Evolutionary conservation across 2,797 vertebrate genomes (phyloP), one percentile per base, ranked within the genome.

Genomic region (Anguilla megastoma): DNA sequence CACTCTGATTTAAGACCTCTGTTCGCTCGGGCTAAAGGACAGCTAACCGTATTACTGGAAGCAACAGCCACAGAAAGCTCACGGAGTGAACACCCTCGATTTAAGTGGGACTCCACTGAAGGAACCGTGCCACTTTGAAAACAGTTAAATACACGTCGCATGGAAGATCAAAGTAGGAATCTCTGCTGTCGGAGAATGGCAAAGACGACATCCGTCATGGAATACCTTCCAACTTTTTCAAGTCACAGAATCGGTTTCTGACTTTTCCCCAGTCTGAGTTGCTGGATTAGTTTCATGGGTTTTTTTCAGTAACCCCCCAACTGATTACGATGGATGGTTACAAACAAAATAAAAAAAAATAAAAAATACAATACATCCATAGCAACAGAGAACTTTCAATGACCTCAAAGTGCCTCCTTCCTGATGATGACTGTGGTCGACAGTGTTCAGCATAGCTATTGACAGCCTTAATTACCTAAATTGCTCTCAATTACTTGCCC

Each of bases 1-100:
- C 52, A 36, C 71, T 80, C 30, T 82, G 74, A 87, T 82, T 87
- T 87, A 54, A 60, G 74, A 82, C 86, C 54, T 48, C 76, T 80
- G 58, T 86, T 86, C 76, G 48, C 48, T 87, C 54, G 36, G 54
- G 33, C 54, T 45, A 76, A 63, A 56, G 41, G 52, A 87, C 18
- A 36, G 76, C 76, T 24, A 56, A 82, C 50, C 41, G 24, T 50
- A 80, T 87, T 74, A 80, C 74, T 80, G 30, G 33, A 24, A 24
- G 33, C 18, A 76, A 21, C 27, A 10, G 50, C 56, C 76, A 21
- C n/a, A 56, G 30, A 66, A 58, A 48, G 45, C 41, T 86, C 66
- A 30, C 41, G 14, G 85, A 45, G 60, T 56, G n/a, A 84, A 69
- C n/a, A 21, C 60, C 85, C 18, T 71, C 12, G n/a, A 48, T 66